Evolutionary conservation across 2,113 vertebrate genomes (phyloP).

Genomic region (Peromyscus californicus): DNA sequence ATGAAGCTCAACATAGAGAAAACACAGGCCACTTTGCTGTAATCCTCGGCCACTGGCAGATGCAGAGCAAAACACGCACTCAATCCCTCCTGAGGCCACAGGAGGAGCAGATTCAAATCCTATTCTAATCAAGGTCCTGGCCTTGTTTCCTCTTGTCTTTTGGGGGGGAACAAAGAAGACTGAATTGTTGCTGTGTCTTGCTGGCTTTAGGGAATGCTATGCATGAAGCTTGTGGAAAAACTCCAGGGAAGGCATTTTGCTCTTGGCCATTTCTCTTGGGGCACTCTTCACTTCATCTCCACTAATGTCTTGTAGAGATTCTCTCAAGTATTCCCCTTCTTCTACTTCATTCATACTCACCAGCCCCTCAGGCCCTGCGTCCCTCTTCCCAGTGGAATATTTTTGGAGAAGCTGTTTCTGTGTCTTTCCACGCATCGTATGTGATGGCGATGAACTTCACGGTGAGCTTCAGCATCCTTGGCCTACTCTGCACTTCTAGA

Average conservation of each 20-base stretch:
- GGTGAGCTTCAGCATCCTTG: background rate
- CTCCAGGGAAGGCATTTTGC: background rate
- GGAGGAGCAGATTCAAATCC: background rate
- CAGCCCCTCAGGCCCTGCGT: background rate
- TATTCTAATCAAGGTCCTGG: background rate
- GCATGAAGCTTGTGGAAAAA: background rate
- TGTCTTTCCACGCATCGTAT: background rate
- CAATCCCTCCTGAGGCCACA: accelerated
- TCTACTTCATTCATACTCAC: background rate
- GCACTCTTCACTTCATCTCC: no score
- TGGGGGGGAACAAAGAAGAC: background rate
- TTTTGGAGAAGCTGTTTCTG: background rate
- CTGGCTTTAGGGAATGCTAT: background rate
- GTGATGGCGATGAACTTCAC: accelerated
- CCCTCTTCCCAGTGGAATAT: background rate
- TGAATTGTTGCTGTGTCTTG: background rate
- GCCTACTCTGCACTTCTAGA: background rate
- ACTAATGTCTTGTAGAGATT: background rate
- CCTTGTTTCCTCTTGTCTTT: background rate
- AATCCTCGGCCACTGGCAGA: background rate
- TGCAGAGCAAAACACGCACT: background rate
- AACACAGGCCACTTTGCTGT: background rate
- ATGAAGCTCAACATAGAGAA: background rate
- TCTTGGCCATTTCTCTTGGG: background rate
- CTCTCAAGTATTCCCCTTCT: background rate